Evolutionary conservation across 2,797 vertebrate species (phyloP), one percentile per base, ranked within the genome.

Genomic region (Falco novaeseelandiae): DNA sequence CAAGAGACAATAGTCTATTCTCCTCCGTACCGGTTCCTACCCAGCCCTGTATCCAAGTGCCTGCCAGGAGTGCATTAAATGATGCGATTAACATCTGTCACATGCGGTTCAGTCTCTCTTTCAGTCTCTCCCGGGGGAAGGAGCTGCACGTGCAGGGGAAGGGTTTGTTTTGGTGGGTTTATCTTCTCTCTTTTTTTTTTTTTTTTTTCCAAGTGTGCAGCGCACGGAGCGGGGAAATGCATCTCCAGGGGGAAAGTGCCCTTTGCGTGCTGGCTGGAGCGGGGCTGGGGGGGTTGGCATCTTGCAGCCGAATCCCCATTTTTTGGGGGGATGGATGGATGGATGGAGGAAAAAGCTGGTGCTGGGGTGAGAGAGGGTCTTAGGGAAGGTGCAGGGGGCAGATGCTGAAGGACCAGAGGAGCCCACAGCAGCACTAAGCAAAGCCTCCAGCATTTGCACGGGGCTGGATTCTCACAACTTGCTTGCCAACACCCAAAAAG

Each of bases 21-120:
- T 95, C 48, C 69, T 90, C 69, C 22, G 2, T 29, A 32, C 4
- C 17, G 87, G 52, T 57, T 55, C 84, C 59, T 61, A 16, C 62
- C 61, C 82, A 89, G 66, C 61, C 77, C 90, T 0, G 89, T 0
- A 73, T 42, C 87, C 87, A 0, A 87, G 92, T 9, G 78, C 95
- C 92, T 97, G 94, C 78, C 93, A 92, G 92, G 89, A 96, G 95
- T 13, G 87, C 95, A 91, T 94, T 97, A 96, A 96, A 90, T 4
- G 95, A 46, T 85, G 93, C 63, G 74, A 96, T 97, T 97, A 96
- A 93, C 93, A 66, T 82, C 95, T 72, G 80, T 94, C 96, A 96
- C 92, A 89, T 7, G 92, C 9, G 15, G 81, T 51, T 58, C 95
- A 29, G 52, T 90, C 92, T 95, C 95, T 89, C 74, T 76, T n/a